Evolutionary conservation across 2,888 invertebrate genomes (phyloP).

Genomic region (Ennomos erosarius): DNA sequence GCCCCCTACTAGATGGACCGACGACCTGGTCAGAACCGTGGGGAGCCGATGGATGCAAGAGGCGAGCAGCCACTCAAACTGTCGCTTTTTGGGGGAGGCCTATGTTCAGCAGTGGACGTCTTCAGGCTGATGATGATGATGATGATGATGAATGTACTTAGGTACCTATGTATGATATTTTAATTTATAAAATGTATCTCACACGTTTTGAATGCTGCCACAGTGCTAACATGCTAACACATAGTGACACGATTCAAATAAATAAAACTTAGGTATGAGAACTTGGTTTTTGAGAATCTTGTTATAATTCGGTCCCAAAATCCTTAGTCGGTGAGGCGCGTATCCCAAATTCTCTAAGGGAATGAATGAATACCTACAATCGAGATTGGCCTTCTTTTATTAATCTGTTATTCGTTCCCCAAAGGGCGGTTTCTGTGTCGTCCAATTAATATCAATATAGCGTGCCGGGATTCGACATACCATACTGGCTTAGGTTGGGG

Average conservation of each 20-base stretch:
- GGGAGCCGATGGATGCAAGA: too few species aligned
- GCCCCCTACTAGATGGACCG: too few species aligned
- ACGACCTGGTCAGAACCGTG: too few species aligned
- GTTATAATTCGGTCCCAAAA: slow-evolving; percentile 11
- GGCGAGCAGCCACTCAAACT: neutral
- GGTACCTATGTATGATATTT: too few species aligned
- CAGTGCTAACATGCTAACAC: too few species aligned
- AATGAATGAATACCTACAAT: slow-evolving; percentile 57
- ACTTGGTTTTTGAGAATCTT: neutral
- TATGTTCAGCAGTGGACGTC: too few species aligned
- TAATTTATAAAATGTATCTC: slow-evolving; percentile 13
- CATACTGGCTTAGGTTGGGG: slow-evolving; percentile 39
- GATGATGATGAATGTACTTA: slow-evolving; percentile 5
- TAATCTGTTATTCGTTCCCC: slow-evolving; percentile 67
- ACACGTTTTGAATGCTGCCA: too few species aligned
- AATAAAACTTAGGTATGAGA: too few species aligned
- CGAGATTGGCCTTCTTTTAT: slow-evolving; percentile 63
- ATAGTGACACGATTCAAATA: too few species aligned
- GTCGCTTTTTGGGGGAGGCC: slow-evolving; percentile 1
- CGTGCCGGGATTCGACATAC: slow-evolving; percentile 57
- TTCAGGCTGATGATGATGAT: too few species aligned
- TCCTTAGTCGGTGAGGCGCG: slow-evolving; percentile 44
- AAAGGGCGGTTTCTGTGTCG: slow-evolving; percentile 57
- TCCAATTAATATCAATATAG: slow-evolving; percentile 76
- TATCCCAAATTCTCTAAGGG: slow-evolving; percentile 65